Base-by-base conservation (phyloP, 2,888 invertebrate species). In the Agriopis marginaria region DNA sequence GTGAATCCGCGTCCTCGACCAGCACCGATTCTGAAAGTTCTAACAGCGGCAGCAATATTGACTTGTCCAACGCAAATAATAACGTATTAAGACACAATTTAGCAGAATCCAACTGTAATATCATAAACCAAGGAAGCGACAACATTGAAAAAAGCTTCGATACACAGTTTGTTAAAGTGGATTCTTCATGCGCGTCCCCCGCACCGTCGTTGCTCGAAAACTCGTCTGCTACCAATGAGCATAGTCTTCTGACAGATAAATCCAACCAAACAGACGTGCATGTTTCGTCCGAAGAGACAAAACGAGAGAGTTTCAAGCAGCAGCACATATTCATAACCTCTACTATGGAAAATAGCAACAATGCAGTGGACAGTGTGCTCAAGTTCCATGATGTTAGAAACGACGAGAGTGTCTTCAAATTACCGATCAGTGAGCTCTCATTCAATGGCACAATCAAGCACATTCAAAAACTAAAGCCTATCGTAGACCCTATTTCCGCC, bases 271-370 rank as follows among this genome's bases (percentile, higher is more conserved):
- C 84, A 7, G 90, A 90, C 73, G 81, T 85, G 42, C 90, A 87
- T 3, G 78, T 86, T 12, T 89, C 90, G 6, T 92, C 90, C 0
- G 93, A 93, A 74, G 93, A 93, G 67, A 89, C 88, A 0, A 91
- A 89, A 78, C 83, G 82, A 8, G 86, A 85, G 70, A 76, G 79
- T 65, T 83, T 86, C 71, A 91, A 89, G 70, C 88, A 87, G 59
- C 88, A 87, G 59, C 88, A 92, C 32, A 84, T 92, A 60, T 92
- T 94, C 58, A 89, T 93, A 86, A 90, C 92, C 77, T 91, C 93
- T 71, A 94, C 92, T 58, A 94, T 94, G 94, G 94, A 94, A 79
- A 94, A 94, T 70, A 94, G 94, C 72, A 94, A 92, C 74, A 94
- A 94, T 85, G 94, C 94, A 6, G 91, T 94, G 4, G 94, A 94